Evolutionary conservation across 1,140 invertebrate genomes (phyloP).

Genomic region (Diabrotica virgifera): DNA sequence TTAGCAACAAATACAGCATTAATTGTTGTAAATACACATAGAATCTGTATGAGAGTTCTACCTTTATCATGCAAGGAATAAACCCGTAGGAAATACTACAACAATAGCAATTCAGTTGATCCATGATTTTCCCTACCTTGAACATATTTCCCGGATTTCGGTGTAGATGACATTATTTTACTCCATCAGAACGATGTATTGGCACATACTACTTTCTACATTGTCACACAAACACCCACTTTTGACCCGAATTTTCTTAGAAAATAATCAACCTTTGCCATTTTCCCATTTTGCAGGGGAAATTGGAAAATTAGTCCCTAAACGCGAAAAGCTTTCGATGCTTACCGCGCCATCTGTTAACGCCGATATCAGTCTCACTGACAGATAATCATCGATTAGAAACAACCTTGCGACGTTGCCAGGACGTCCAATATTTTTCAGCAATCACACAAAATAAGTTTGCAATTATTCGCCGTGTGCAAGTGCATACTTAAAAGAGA

Average conservation of each 20-base stretch:
- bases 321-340: not conserved
- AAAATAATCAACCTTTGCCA: conserved; percentile 3
- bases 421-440: too few relatives aligned
- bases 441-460: too few relatives aligned
- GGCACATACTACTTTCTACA: not conserved
- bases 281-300: conserved; percentile 3
- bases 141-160: conserved; percentile 38
- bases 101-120: too few relatives aligned
- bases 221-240: conserved; percentile 1
- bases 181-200: conserved; percentile 22
- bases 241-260: not conserved
- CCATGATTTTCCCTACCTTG: conserved; percentile 27
- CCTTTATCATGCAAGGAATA: too few relatives aligned
- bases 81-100: too few relatives aligned
- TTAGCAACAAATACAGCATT: too few relatives aligned
- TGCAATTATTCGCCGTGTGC: too few relatives aligned
- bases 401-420: not conserved
- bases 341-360: not conserved
- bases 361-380: not conserved
- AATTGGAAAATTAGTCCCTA: conserved; percentile 2
- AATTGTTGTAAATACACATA: too few relatives aligned
- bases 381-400: not conserved
- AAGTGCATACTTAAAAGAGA: too few relatives aligned
- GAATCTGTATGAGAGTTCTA: too few relatives aligned
- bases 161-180: conserved; percentile 36